Evolutionary conservation across 2,113 vertebrate species (phyloP), one percentile per base, ranked within the genome.

Genomic region (Sander lucioperca): DNA sequence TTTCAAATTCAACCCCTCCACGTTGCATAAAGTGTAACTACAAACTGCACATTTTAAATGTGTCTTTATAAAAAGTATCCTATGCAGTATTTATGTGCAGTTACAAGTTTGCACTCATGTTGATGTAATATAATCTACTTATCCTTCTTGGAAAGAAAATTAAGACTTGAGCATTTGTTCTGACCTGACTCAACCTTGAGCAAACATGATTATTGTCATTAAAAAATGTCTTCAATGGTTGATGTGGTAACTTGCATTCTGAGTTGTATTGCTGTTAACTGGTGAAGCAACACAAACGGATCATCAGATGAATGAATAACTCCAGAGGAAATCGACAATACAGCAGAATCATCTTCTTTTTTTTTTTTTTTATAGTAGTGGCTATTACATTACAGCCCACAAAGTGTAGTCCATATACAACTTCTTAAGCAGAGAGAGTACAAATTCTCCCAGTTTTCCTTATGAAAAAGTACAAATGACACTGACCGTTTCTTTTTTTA

Each of bases 191-290:
- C 43, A 71, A 61, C 62, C 23, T 65, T 77, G 62, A 86, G 76
- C 85, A 91, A 86, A 80, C 85, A 68, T 80, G 74, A 75, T 78
- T 72, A 56, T 82, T 82, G 79, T 91, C 69, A 78, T 89, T 84
- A 43, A 89, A 89, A 86, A 83, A 85, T 84, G 23, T 51, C 8
- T 81, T 84, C 6, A 67, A 27, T 70, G 54, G 14, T 75, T 23
- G 58, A 30, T 68, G 18, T 30, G 21, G 9, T 70, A 13, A n/a
- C 39, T 80, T 82, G 64, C 0, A 39, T 67, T 50, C 14, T 72
- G 23, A 43, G 36, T 69, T 0, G 10, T 59, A 18, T 23, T 18
- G 13, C 4, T 13, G 3, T 58, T 16, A 64, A 78, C 43, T 51
- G 6, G 16, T 68, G 48, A 48, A 27, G 25, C 25, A 27, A 33